Conservation (phyloP, 2,888 invertebrate genomes). For the Maniola hyperantus region DNA sequence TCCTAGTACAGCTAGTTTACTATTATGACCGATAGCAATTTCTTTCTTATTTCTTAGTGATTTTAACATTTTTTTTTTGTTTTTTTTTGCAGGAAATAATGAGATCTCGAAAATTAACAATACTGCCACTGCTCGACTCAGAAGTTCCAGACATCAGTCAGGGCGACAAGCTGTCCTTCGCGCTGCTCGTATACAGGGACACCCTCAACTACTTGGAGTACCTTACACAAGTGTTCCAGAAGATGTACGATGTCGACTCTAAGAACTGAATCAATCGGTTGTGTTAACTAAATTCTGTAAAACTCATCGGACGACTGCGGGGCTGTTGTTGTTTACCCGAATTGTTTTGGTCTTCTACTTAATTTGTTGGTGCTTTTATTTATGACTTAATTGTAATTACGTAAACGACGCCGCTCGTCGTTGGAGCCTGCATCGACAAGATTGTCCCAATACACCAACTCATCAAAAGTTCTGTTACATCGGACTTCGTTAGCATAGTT, state of each 20-base stretch:
- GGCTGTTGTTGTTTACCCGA: constrained; percentile 22
- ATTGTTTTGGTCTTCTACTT: constrained; percentile 43
- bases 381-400: constrained; percentile 40
- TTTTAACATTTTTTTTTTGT: constrained; percentile 22
- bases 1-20: too few relatives aligned
- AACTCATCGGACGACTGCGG: constrained; percentile 40
- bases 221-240: constrained; percentile 64
- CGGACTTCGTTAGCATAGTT: constrained; percentile 16
- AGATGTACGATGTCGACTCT: constrained; percentile 52
- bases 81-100: constrained; percentile 63
- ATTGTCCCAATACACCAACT: constrained; percentile 21
- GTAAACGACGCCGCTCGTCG: constrained; percentile 35
- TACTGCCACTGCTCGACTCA: constrained; percentile 55
- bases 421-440: constrained; percentile 13
- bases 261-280: constrained; percentile 50
- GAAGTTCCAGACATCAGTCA: constrained; percentile 60
- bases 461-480: constrained; percentile 11
- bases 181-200: constrained; percentile 65
- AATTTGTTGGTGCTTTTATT: constrained; percentile 46
- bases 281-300: constrained; percentile 46
- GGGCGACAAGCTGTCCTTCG: constrained; percentile 50
- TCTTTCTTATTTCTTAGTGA: too few relatives aligned
- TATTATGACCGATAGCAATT: too few relatives aligned
- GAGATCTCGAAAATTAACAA: constrained; percentile 59
- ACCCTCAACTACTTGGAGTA: constrained; percentile 71